Evolutionary conservation across 2,113 vertebrate genomes (phyloP), one percentile per base, ranked within the genome.

Genomic region (Oreochromis tanganicae): DNA sequence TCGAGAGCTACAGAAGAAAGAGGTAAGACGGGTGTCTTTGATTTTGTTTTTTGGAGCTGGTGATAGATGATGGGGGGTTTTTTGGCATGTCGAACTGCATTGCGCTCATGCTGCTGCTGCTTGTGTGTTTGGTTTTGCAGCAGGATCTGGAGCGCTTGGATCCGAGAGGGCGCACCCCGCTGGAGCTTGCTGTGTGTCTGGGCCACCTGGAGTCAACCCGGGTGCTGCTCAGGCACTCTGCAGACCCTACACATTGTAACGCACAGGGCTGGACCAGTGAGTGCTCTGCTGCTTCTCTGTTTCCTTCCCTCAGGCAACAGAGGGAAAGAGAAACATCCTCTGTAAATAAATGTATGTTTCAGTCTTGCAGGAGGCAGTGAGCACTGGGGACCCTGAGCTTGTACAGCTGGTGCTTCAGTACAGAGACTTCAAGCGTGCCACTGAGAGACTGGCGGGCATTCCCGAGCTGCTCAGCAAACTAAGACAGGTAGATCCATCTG

Each of bases 361-460:
- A 99, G 98, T 98, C 85, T 96, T 99, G 88, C 98, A 99, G 97
- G 98, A 99, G 92, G 98, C 98, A 0, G 98, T 99, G 80, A 99
- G 98, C 96, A 99, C 98, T 0, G 98, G 98, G 55, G 98, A 99
- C 90, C 98, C 98, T 0, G 98, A 99, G 94, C 97, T 99, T 92
- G 98, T 98, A 24, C 98, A 99, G 89, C 95, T 99, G 93, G 97
- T 99, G 48, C 97, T 99, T 56, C 98, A 99, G 95, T 98, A 98
- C 91, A 97, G 98, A 19, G 98, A 99, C 91, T 99, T 97, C 94
- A 98, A 97, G 84, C 96, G 98, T 41, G 98, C 98, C 1, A 98
- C 97, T 0, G 97, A 97, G 93, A 96, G 98, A 68, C 96, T 99
- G 27, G 97, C 98, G 0, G 98, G 98, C 84, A 98, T 99, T 92